phyloP scores from a whole-genome alignment of 2,113 vertebrate species.

The Ochotona curzoniae region DNA sequence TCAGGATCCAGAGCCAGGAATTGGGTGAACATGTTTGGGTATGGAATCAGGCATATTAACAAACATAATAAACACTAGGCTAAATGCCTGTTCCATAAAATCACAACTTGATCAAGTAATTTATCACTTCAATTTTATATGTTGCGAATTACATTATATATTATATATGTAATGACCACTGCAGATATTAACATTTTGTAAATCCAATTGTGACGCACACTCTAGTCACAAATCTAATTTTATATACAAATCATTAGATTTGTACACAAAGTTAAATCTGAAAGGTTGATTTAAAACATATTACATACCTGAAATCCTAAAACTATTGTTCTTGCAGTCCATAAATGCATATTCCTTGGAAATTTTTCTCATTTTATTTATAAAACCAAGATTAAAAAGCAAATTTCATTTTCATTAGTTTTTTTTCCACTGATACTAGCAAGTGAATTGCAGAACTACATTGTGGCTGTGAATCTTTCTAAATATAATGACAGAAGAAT shows the following conservation, averaged over 20 bases:
- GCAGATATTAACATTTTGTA: background rate
- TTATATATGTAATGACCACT: background rate
- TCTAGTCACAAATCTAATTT: background rate
- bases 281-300: background rate
- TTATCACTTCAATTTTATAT: background rate
- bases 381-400: background rate
- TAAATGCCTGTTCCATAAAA: background rate
- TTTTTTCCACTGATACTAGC: background rate
- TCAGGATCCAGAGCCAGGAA: too few species aligned
- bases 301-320: background rate
- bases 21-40: too few species aligned
- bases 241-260: background rate
- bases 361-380: background rate
- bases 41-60: too few species aligned
- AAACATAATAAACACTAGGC: too few species aligned
- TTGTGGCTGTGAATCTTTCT: background rate
- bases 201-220: background rate
- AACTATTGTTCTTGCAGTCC: background rate
- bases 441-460: background rate
- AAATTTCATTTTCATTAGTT: background rate
- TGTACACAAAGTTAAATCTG: background rate
- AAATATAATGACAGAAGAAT: background rate
- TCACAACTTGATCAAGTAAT: background rate
- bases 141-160: background rate
- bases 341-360: background rate